Evolutionary conservation across 2,888 invertebrate genomes (phyloP).

Genomic region (Andrena hattorfiana): DNA sequence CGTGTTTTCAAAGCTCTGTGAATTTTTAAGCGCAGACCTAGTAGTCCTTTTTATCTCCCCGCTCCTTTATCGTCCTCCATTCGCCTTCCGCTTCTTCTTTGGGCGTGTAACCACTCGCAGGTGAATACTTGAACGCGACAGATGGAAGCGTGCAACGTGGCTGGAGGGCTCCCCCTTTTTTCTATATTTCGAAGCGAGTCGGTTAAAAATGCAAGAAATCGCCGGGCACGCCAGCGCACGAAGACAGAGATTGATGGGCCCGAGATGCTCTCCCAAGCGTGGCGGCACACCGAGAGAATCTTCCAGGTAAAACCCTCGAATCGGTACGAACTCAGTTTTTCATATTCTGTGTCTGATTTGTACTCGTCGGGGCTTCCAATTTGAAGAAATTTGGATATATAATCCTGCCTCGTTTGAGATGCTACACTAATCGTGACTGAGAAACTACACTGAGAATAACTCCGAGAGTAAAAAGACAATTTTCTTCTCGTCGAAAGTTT

Average conservation of each 20-base stretch:
- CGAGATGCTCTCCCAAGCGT: not conserved
- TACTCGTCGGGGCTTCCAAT: no score
- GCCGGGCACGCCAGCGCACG: not conserved
- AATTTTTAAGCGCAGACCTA: slow-evolving; percentile 24
- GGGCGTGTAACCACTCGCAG: slow-evolving; percentile 27
- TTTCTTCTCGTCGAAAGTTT: not conserved
- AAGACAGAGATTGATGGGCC: slow-evolving; percentile 4
- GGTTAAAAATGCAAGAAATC: slow-evolving; percentile 13
- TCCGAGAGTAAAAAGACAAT: slow-evolving; percentile 4
- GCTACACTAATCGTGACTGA: no score
- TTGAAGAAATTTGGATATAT: no score
- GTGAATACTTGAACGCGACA: slow-evolving; percentile 32
- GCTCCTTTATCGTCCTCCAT: not conserved
- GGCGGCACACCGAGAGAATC: not conserved
- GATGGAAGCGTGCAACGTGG: slow-evolving; percentile 13
- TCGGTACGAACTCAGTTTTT: not conserved
- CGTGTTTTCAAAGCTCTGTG: slow-evolving; percentile 42
- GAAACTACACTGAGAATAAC: no score
- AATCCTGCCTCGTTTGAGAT: no score
- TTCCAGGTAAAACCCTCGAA: not conserved
- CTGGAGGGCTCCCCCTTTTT: not conserved
- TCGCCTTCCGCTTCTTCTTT: not conserved
- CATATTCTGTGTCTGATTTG: no score
- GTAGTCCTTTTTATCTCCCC: not conserved
- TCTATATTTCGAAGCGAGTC: not conserved